Evolutionary conservation across 2,113 vertebrate species (phyloP), one percentile per base, ranked within the genome.

Genomic region (Elanoides forficatus): DNA sequence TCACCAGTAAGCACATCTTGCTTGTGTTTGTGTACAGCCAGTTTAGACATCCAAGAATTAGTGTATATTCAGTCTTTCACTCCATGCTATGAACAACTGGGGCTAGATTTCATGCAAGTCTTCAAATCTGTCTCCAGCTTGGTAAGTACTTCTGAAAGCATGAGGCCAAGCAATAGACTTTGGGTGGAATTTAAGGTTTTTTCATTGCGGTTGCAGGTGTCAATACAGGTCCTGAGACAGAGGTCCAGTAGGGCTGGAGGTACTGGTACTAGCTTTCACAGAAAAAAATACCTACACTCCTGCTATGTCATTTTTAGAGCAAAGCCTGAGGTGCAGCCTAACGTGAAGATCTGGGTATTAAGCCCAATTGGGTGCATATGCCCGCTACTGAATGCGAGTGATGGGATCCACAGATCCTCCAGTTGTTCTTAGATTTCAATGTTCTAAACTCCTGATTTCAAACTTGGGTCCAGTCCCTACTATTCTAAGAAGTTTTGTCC

Each of bases 61-160:
- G 8, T 6, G 8, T 3, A 6, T 36, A 5, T n/a, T 10, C 55
- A 15, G 3, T 22, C 48, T 84, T 53, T 42, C 5, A 6, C 22
- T 38, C 56, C n/a, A 3, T 1, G 3, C 29, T 17, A 5, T 0
- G 0, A 48, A 22, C 3, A 68, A 29, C 34, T 34, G 14, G 36
- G 17, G 8, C 27, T 36, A 13, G n/a, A 60, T 87, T 74, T 58
- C 72, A 50, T 2, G 12, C 7, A 43, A 23, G 21, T 16, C 40
- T 43, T 66, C 4, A 29, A 1, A 5, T 25, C 10, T 19, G 20
- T 43, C 36, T 79, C 59, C 29, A 62, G 6, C 11, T 47, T 10
- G 10, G 2, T 15, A 17, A 2, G 0, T 12, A 8, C 1, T 36
- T 85, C 21, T 82, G 71, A 53, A 43, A 29, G 4, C 11, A 2